These are phyloP conservation scores for Stigmatopora nigra DNA, from an alignment of 2,113 vertebrate genomes.

Conservation along the genomic window DNA sequence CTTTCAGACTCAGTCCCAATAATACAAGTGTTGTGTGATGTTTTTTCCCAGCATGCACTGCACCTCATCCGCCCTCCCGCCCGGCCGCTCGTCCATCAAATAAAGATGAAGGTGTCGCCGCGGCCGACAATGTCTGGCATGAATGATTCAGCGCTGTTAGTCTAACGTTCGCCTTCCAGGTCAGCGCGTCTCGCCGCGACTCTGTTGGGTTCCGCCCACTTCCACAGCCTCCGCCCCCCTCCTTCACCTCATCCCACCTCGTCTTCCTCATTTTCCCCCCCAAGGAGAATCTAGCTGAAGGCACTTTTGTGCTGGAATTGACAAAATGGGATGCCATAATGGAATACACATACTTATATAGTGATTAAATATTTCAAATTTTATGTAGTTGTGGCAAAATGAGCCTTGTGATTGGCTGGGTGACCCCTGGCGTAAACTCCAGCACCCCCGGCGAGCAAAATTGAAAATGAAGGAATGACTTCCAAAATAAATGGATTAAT, in stretches of 20 bases:
- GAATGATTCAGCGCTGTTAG: conserved; percentile 66
- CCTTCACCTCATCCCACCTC: conserved; percentile 6
- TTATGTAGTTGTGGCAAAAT: no score
- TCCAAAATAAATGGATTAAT: no score
- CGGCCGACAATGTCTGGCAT: conserved; percentile 57
- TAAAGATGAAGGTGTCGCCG: conserved; percentile 61
- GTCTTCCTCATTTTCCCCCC: conserved; percentile 2
- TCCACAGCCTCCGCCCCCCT: conserved; percentile 13
- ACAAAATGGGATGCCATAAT: conserved; percentile 10
- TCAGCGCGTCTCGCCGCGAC: conserved; percentile 41
- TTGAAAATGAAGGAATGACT: no score
- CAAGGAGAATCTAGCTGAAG: conserved; percentile 21
- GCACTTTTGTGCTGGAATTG: background rate
- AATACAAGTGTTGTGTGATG: background rate
- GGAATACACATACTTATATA: no score
- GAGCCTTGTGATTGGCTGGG: no score
- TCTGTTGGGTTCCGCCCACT: background rate
- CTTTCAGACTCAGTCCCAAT: background rate
- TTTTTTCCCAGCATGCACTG: conserved; percentile 3
- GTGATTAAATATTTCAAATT: no score
- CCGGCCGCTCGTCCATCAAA: conserved; percentile 36
- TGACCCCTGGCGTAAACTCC: no score
- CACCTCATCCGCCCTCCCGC: background rate
- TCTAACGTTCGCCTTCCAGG: conserved; percentile 62
- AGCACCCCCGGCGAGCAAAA: no score